Percentiles rank a stretch among this genome's conserved stretches.
phyloP scores from a whole-genome alignment of 2,888 invertebrate genomes.

The Diplolepis rosae region DNA sequence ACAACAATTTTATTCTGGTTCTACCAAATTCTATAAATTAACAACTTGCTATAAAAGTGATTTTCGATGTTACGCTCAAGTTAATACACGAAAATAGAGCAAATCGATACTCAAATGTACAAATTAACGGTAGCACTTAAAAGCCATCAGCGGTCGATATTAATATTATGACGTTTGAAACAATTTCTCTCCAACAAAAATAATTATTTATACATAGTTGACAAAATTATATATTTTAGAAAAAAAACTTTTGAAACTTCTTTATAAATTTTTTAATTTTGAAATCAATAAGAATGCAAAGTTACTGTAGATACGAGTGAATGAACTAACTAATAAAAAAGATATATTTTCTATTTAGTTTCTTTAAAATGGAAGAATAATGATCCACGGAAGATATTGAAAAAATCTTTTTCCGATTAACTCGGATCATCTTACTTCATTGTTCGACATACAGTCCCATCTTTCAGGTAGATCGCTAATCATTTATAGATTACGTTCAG shows the following conservation, averaged over 20 bases:
- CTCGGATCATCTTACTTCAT: background rate
- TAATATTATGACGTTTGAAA: too few species aligned
- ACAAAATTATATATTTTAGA: too few species aligned
- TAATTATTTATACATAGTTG: too few species aligned
- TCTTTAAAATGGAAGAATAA: background rate
- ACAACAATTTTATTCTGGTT: background rate
- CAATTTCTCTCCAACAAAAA: too few species aligned
- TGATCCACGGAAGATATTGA: background rate
- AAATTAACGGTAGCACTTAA: too few species aligned
- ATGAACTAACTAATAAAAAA: too few species aligned
- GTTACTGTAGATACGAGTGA: too few species aligned
- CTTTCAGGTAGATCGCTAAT: background rate
- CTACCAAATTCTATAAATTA: background rate
- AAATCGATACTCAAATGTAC: background rate
- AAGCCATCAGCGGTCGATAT: too few species aligned
- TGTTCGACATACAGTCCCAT: background rate
- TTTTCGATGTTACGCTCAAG: background rate
- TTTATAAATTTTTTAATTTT: too few species aligned
- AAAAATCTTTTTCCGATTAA: conserved; percentile 14
- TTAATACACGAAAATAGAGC: background rate
- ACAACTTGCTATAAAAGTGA: background rate
- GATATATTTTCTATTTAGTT: background rate
- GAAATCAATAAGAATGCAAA: too few species aligned
- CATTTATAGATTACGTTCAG: conserved; percentile 3
- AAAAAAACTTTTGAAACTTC: too few species aligned